phyloP scores from a whole-genome alignment of 2,797 vertebrate genomes.

The Hippoglossus hippoglossus region DNA sequence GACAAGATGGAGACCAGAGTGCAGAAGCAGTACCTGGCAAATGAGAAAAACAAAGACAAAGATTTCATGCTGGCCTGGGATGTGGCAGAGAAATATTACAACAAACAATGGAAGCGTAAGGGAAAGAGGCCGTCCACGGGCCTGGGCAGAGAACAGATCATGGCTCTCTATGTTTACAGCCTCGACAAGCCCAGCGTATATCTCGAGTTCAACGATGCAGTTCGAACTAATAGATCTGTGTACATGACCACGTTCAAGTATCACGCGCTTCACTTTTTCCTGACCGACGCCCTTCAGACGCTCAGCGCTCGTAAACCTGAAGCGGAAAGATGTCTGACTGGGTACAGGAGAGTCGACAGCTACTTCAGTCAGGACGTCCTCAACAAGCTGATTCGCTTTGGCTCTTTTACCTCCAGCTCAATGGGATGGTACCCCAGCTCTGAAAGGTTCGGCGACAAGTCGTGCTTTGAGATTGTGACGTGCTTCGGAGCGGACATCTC shows the following conservation, averaged over 20 bases:
- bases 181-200: conserved; percentile 42
- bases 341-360: conserved; percentile 30
- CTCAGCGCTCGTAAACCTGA: conserved; percentile 36
- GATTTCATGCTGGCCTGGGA: conserved; percentile 53
- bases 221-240: conserved; percentile 27
- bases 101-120: conserved; percentile 35
- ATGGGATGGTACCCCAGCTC: conserved; percentile 31
- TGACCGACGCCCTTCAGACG: conserved; percentile 53
- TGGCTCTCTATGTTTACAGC: conserved; percentile 57
- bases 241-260: conserved; percentile 57
- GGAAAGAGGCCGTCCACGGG: conserved; percentile 10
- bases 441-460: conserved; percentile 42
- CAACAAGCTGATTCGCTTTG: conserved; percentile 54
- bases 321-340: conserved; percentile 31
- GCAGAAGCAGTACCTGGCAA: conserved; percentile 39
- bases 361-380: conserved; percentile 40
- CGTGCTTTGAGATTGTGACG: conserved; percentile 59
- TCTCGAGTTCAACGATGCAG: conserved; percentile 51
- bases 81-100: conserved; percentile 50
- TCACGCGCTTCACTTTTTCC: conserved; percentile 57
- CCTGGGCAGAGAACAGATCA: conserved; percentile 41
- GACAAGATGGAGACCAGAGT: conserved; percentile 50
- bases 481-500: conserved; percentile 62
- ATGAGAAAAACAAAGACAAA: conserved; percentile 45
- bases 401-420: conserved; percentile 60